Conservation (phyloP, 2,797 vertebrate genomes). For the Acanthurus lineatus region DNA sequence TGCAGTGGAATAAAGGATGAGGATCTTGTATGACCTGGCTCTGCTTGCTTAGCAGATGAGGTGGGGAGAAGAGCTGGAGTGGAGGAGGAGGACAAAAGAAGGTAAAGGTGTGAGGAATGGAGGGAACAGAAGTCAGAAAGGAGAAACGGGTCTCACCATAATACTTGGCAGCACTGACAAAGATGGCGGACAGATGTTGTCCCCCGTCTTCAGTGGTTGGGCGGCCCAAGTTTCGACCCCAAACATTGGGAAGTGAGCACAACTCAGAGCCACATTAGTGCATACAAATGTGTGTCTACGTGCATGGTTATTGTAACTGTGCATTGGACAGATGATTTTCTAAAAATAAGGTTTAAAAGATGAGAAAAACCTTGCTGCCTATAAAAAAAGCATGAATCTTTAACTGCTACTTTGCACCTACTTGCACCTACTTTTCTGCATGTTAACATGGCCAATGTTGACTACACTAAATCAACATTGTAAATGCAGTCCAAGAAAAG, state of each 20-base stretch:
- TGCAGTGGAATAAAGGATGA: conserved; percentile 7
- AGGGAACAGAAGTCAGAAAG: conserved; percentile 37
- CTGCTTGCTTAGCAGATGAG: conserved; percentile 40
- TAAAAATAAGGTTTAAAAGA: conserved; percentile 31
- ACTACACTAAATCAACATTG: background rate
- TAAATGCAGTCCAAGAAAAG: conserved; percentile 8
- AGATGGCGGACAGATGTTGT: conserved; percentile 75
- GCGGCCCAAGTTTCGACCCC: conserved; percentile 58
- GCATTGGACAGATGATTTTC: background rate
- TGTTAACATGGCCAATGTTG: conserved; percentile 23
- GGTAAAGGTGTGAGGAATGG: conserved; percentile 16
- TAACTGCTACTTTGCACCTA: conserved; percentile 27
- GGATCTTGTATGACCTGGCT: conserved; percentile 22
- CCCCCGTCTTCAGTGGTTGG: conserved; percentile 72
- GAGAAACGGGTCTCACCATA: conserved; percentile 71
- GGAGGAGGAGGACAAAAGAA: background rate
- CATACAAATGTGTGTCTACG: conserved; percentile 5
- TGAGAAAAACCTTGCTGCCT: conserved; percentile 2
- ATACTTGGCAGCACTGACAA: conserved; percentile 69
- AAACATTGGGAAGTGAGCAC: conserved; percentile 70
- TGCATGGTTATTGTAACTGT: conserved; percentile 6
- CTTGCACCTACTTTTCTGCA: conserved; percentile 20
- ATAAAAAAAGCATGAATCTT: conserved; percentile 4
- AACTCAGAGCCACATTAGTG: conserved; percentile 69
- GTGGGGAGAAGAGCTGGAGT: conserved; percentile 14